These are phyloP conservation scores for Caenorhabditis wallacei DNA, from an alignment of 2,888 invertebrate species.

Conservation along the genomic window DNA sequence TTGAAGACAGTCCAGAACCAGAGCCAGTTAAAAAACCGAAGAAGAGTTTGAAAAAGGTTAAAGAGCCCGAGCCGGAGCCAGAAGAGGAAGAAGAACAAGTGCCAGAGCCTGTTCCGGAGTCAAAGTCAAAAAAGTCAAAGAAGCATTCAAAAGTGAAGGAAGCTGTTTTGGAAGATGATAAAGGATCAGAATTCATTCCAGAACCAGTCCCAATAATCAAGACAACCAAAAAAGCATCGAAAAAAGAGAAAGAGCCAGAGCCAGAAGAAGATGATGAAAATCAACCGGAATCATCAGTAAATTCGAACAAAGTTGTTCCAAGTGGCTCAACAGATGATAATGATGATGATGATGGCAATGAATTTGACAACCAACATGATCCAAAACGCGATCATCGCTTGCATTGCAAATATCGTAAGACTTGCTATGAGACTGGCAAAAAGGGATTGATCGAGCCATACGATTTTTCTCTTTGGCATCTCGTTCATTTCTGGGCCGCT, in stretches of 20 bases:
- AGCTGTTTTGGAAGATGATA: constrained; percentile 10
- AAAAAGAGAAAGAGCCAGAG: constrained; percentile 42
- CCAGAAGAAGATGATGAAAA: constrained; percentile 82
- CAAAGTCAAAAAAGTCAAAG: constrained; percentile 14
- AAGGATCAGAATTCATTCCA: constrained; percentile 10
- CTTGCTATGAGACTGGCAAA: constrained; percentile 79
- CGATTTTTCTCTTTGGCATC: constrained; percentile 54
- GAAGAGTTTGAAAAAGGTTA: constrained; percentile 37
- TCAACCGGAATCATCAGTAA: background rate
- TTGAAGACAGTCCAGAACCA: constrained; percentile 26
- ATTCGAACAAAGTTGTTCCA: background rate
- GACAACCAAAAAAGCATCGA: background rate
- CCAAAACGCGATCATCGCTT: constrained; percentile 71
- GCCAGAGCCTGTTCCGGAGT: constrained; percentile 1
- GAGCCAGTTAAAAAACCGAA: constrained; percentile 44
- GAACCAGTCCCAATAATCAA: constrained; percentile 29
- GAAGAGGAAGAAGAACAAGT: constrained; percentile 2
- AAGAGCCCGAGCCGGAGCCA: constrained; percentile 33
- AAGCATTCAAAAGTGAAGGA: constrained; percentile 14
- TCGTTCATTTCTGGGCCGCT: constrained; percentile 59
- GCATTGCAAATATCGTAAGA: constrained; percentile 78
- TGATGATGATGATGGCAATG: constrained; percentile 42
- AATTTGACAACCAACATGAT: constrained; percentile 63
- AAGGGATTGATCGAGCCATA: constrained; percentile 64
- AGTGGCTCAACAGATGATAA: background rate